Evolutionary conservation across 2,113 vertebrate genomes (phyloP).

Genomic region (Nicator chloris): DNA sequence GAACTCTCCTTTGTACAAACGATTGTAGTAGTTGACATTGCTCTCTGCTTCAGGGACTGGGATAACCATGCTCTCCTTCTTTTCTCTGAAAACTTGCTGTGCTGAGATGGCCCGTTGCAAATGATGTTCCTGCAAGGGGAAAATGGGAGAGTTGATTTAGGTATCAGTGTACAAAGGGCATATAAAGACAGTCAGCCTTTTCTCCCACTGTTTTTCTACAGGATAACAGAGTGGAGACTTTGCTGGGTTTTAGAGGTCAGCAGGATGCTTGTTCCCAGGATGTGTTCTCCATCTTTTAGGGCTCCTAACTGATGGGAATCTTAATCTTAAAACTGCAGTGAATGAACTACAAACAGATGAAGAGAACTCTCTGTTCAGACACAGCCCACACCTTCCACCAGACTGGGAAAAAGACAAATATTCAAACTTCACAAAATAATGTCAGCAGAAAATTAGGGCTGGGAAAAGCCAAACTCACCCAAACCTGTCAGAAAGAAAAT

Average conservation of each 20-base stretch:
- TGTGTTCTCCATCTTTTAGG: not conserved
- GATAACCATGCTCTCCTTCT: constrained; percentile 95
- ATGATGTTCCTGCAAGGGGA: constrained; percentile 87
- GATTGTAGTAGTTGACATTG: constrained; percentile 91
- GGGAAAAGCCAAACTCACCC: not conserved
- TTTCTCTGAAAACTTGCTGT: constrained; percentile 93
- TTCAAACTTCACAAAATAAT: not conserved
- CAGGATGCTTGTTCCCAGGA: not conserved
- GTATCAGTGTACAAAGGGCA: accelerated
- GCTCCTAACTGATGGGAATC: not conserved
- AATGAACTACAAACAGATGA: not conserved
- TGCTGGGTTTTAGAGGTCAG: not conserved
- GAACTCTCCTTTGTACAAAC: constrained; percentile 90
- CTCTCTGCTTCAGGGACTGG: constrained; percentile 91
- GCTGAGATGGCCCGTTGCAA: constrained; percentile 93
- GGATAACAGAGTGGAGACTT: not conserved
- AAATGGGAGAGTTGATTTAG: not conserved
- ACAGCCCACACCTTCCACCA: not conserved
- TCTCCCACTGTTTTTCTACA: not conserved
- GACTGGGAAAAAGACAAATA: not conserved
- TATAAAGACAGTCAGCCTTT: not conserved
- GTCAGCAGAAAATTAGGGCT: not conserved
- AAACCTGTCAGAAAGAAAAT: not conserved
- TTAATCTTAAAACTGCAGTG: not conserved
- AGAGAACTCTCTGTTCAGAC: not conserved